Evolutionary conservation across 2,113 vertebrate species (phyloP).

Genomic region (Gallinago media): DNA sequence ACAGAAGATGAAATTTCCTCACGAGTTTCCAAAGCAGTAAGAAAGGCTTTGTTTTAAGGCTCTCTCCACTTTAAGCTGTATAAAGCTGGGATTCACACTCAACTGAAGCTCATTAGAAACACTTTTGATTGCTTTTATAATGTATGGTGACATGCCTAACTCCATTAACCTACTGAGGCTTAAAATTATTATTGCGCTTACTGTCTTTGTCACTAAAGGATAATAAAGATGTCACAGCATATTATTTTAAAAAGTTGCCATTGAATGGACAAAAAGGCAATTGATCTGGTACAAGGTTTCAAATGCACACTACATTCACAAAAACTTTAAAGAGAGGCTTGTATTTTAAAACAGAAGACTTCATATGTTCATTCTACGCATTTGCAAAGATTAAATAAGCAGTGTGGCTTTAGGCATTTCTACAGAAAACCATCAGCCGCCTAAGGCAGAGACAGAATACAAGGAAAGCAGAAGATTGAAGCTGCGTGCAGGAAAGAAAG

Average conservation of each 20-base stretch:
- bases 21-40: neutral
- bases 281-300: neutral
- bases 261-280: neutral
- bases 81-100: neutral
- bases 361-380: neutral
- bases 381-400: neutral
- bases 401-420: neutral
- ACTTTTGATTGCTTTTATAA: slow-evolving; percentile 45
- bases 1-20: neutral
- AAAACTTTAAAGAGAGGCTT: neutral
- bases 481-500: neutral
- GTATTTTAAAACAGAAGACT: neutral
- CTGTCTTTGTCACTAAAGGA: slow-evolving; percentile 26
- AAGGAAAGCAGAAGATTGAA: neutral
- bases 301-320: neutral
- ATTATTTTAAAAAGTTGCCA: slow-evolving; percentile 18
- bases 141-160: neutral
- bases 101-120: slow-evolving; percentile 13
- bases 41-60: neutral
- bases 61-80: neutral
- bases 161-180: slow-evolving; percentile 42
- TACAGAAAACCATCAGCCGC: neutral
- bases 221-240: slow-evolving; percentile 51
- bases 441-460: neutral
- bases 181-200: slow-evolving; percentile 45